These are phyloP conservation scores for Piprites chloris DNA, from an alignment of 2,113 vertebrate species.

Conservation along the genomic window DNA sequence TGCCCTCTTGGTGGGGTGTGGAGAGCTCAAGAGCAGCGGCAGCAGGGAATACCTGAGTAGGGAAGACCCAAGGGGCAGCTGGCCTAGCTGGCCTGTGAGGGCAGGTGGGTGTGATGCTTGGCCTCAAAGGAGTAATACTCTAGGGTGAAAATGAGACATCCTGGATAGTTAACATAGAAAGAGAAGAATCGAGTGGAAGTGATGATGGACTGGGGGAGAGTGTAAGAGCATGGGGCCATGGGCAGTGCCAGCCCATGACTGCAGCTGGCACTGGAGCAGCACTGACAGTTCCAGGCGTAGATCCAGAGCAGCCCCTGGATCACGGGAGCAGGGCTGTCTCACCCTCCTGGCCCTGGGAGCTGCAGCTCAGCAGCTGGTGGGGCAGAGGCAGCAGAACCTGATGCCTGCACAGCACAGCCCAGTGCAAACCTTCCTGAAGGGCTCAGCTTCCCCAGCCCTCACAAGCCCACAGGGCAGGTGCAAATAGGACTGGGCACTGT, in stretches of 20 bases:
- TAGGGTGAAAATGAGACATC: not conserved
- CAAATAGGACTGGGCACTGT: accelerated
- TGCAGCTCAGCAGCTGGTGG: not conserved
- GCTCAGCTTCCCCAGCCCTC: not conserved
- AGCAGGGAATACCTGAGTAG: not conserved
- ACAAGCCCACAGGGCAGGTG: not conserved
- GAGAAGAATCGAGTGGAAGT: not conserved
- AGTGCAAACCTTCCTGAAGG: not conserved
- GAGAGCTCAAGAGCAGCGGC: not conserved
- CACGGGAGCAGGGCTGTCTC: not conserved
- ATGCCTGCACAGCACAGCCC: not conserved
- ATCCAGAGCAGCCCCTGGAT: not conserved
- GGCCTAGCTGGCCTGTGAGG: not conserved
- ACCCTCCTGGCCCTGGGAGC: accelerated
- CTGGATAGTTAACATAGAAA: not conserved
- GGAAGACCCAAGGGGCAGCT: not conserved
- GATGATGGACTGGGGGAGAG: not conserved
- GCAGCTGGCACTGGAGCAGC: not conserved
- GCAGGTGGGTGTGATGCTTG: not conserved
- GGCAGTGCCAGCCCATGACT: not conserved
- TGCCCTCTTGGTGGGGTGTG: not conserved
- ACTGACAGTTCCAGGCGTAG: not conserved
- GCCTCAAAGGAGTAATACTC: not conserved
- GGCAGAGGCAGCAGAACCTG: not conserved
- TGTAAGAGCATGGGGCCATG: not conserved